Conservation (phyloP, 2,797 vertebrate species). For the Cyprinodon diabolis region DNA sequence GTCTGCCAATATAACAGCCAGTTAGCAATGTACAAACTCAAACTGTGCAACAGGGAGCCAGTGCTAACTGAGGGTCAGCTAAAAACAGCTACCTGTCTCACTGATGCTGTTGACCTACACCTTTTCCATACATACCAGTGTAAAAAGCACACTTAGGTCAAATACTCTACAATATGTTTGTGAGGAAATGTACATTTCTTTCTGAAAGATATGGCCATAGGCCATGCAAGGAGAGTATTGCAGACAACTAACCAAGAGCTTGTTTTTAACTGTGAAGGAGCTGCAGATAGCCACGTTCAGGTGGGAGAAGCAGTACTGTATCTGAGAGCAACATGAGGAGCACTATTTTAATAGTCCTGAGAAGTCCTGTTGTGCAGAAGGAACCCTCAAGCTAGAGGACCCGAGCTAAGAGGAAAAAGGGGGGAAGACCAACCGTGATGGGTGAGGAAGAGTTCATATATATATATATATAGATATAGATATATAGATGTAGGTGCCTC, state of each 20-base stretch:
- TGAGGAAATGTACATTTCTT: not conserved
- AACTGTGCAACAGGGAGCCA: conserved; percentile 44
- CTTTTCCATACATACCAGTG: not conserved
- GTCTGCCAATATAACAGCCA: conserved; percentile 43
- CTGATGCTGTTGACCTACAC: conserved; percentile 10
- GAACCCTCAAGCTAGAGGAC: not conserved
- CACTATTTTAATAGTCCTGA: not conserved
- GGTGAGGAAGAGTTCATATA: no score
- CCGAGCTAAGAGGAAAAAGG: no score
- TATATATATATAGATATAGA: no score
- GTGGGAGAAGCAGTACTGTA: not conserved
- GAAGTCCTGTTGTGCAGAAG: not conserved
- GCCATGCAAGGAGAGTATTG: not conserved
- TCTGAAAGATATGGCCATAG: not conserved
- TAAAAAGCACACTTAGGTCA: not conserved
- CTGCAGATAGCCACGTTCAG: no score
- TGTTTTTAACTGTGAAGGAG: no score
- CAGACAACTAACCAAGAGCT: not conserved
- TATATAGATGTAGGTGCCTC: no score
- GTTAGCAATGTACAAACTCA: conserved; percentile 29
- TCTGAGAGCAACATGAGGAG: not conserved
- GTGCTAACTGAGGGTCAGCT: conserved; percentile 51
- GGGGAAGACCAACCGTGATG: no score
- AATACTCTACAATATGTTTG: no score
- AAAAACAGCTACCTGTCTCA: conserved; percentile 16